A percentile compares a stretch with the other conserved stretches of the same genome.
phyloP scores from a whole-genome alignment of 1,140 invertebrate species.

The Lordiphosa collinella region DNA sequence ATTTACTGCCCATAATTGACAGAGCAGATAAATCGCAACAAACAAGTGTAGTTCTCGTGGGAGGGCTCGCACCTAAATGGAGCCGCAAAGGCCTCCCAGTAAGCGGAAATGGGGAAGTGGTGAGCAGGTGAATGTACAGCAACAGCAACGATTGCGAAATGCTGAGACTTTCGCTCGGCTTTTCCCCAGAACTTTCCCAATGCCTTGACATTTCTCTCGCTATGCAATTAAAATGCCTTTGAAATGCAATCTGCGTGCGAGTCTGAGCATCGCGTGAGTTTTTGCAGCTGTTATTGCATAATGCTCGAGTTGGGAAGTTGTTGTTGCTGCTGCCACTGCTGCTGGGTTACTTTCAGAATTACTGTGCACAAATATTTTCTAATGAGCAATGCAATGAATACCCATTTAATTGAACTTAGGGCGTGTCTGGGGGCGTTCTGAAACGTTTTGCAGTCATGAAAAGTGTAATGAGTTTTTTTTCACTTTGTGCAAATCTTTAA shows the following conservation, averaged over 20 bases:
- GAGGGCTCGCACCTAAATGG: slow-evolving; percentile 22
- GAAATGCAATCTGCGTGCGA: slow-evolving; percentile 46
- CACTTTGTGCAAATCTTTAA: neutral
- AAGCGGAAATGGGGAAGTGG: neutral
- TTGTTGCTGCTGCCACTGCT: neutral
- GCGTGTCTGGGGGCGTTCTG: slow-evolving; percentile 6
- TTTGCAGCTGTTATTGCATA: slow-evolving; percentile 27
- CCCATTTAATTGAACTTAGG: slow-evolving; percentile 50
- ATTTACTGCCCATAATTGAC: slow-evolving; percentile 44
- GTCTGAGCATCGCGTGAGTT: slow-evolving; percentile 38
- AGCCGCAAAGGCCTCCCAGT: slow-evolving; percentile 24
- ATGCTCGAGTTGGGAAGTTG: slow-evolving; percentile 19
- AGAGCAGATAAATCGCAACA: slow-evolving; percentile 30
- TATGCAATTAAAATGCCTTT: slow-evolving; percentile 70
- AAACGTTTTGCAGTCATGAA: slow-evolving; percentile 27
- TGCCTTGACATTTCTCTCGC: slow-evolving; percentile 43
- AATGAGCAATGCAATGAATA: slow-evolving; percentile 70
- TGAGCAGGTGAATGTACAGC: slow-evolving; percentile 35
- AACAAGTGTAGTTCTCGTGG: slow-evolving; percentile 16
- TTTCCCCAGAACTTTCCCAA: slow-evolving; percentile 45
- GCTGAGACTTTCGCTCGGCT: slow-evolving; percentile 38
- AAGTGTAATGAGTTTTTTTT: slow-evolving; percentile 34
- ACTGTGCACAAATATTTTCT: slow-evolving; percentile 70
- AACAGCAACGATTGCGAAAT: slow-evolving; percentile 1
- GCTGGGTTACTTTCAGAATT: slow-evolving; percentile 16